Evolutionary conservation across 2,113 vertebrate genomes (phyloP).

Genomic region (Microcebus murinus): DNA sequence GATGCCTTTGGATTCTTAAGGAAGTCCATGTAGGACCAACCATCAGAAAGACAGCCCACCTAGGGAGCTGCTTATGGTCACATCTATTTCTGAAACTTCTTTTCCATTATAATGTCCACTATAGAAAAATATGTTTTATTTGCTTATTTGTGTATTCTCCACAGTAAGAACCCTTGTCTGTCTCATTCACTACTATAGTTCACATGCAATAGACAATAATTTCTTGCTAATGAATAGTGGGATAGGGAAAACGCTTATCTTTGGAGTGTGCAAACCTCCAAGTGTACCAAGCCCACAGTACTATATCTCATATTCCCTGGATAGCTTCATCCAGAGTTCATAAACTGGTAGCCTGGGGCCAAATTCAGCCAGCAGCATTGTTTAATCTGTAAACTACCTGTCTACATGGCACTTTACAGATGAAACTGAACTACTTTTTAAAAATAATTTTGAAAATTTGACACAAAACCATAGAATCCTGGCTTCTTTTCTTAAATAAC

Average conservation of each 20-base stretch:
- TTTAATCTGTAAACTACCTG: neutral
- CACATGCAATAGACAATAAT: neutral
- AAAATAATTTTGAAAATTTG: neutral
- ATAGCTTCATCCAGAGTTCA: neutral
- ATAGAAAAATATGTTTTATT: neutral
- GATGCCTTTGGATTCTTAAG: neutral
- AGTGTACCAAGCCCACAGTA: neutral
- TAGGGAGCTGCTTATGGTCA: neutral
- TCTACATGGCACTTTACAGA: neutral
- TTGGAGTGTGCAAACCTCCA: neutral
- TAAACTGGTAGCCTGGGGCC: neutral
- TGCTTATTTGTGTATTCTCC: neutral
- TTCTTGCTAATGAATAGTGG: neutral
- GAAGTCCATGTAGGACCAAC: neutral
- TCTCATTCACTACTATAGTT: neutral
- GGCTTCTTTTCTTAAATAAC: neutral
- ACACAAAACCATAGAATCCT: conserved; percentile 20
- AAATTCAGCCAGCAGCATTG: neutral
- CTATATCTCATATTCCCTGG: neutral
- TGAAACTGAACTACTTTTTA: neutral
- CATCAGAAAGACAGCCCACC: neutral
- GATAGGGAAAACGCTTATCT: neutral
- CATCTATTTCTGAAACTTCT: neutral
- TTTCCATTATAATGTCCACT: neutral
- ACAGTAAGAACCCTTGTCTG: neutral